Evolutionary conservation across 2,113 vertebrate genomes (phyloP).

Genomic region (Spilogale gracilis): DNA sequence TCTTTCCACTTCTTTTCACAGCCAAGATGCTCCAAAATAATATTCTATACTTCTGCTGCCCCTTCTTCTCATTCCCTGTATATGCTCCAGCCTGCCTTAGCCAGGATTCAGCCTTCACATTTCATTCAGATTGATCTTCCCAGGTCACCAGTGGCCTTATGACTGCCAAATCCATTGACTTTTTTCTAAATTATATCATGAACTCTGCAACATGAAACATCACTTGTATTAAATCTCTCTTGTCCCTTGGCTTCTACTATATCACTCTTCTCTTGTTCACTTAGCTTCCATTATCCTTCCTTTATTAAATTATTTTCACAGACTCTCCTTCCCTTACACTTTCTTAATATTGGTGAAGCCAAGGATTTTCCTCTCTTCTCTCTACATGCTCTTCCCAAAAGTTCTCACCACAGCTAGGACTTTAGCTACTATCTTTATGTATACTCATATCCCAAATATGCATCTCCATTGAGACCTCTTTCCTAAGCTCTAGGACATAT

Average conservation of each 20-base stretch:
- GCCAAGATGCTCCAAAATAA: not conserved
- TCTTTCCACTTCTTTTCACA: slow-evolving; percentile 8
- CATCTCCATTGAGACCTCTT: not conserved
- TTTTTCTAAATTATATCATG: slow-evolving; percentile 10
- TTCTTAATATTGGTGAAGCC: slow-evolving; percentile 25
- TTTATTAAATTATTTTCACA: slow-evolving; percentile 1
- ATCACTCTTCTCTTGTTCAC: not conserved
- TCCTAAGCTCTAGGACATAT: not conserved
- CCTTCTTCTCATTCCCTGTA: not conserved
- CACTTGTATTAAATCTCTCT: not conserved
- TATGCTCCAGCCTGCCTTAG: not conserved
- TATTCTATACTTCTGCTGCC: not conserved
- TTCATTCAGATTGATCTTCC: not conserved
- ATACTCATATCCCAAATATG: not conserved
- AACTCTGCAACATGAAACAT: not conserved
- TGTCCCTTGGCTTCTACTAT: not conserved
- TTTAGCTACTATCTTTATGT: not conserved
- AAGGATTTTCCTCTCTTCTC: not conserved
- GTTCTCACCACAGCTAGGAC: not conserved
- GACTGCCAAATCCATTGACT: not conserved
- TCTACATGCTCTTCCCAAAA: not conserved
- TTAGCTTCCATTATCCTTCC: not conserved
- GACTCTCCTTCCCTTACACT: not conserved
- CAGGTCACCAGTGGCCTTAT: not conserved
- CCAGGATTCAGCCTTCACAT: not conserved